Conservation (phyloP, 1,140 invertebrate genomes). For the Anastrepha obliqua region DNA sequence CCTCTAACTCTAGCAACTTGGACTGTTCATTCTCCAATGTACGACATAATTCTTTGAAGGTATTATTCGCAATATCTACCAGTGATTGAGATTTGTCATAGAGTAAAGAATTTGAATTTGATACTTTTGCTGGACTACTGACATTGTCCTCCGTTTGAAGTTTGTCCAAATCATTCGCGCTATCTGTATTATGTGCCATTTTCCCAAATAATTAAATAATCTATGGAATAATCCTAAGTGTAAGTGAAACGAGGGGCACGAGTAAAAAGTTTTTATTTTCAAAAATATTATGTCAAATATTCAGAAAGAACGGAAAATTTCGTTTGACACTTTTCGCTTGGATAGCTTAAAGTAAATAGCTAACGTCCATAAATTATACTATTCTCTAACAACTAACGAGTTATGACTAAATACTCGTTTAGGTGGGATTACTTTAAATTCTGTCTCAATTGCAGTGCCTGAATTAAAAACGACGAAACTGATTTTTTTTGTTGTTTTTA, state of each 20-base stretch:
- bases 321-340: slow-evolving; percentile 43
- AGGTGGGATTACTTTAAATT: too few species aligned
- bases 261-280: background rate
- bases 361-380: background rate
- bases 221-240: background rate
- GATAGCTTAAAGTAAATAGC: background rate
- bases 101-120: background rate
- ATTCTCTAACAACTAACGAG: too few species aligned
- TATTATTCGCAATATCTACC: slow-evolving; percentile 77
- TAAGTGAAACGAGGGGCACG: background rate
- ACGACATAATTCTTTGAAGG: slow-evolving; percentile 55
- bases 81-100: slow-evolving; percentile 48
- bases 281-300: slow-evolving; percentile 42
- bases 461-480: too few species aligned
- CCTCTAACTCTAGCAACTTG: slow-evolving; percentile 56
- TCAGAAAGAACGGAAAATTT: slow-evolving; percentile 39
- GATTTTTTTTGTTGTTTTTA: too few species aligned
- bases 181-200: background rate
- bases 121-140: background rate
- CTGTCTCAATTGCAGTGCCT: too few species aligned
- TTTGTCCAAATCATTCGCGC: slow-evolving; percentile 10
- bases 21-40: slow-evolving; percentile 55
- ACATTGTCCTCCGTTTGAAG: background rate
- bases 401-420: too few species aligned
- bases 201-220: background rate